phyloP scores from a whole-genome alignment of 2,113 vertebrate species.

The Tyto alba region DNA sequence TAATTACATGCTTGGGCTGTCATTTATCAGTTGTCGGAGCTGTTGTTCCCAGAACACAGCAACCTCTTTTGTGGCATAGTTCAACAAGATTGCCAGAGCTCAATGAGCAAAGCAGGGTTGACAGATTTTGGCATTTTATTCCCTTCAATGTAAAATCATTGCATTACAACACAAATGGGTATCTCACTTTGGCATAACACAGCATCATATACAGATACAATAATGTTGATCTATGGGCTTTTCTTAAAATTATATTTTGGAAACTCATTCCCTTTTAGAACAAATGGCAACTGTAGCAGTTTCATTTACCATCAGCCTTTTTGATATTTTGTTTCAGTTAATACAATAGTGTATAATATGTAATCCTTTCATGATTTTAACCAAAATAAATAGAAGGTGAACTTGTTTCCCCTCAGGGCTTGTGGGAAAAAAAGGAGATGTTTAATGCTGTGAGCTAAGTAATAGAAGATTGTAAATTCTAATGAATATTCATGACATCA shows the following conservation, averaged over 20 bases:
- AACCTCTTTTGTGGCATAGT: background rate
- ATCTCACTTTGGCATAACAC: background rate
- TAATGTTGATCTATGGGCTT: background rate
- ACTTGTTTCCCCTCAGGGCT: background rate
- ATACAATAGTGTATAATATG: background rate
- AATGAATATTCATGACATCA: slow-evolving; percentile 16
- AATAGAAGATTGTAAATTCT: background rate
- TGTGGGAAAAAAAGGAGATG: background rate
- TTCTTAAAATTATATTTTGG: background rate
- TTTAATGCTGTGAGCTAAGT: background rate
- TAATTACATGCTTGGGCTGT: background rate
- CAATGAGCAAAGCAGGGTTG: background rate
- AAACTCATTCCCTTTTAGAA: background rate
- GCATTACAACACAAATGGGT: background rate
- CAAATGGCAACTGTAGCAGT: background rate
- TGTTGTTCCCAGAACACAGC: background rate
- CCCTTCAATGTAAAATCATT: background rate
- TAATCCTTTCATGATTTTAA: background rate
- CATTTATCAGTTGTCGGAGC: background rate
- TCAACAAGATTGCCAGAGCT: background rate
- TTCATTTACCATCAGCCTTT: background rate
- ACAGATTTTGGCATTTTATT: background rate
- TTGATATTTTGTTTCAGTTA: background rate
- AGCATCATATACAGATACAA: background rate
- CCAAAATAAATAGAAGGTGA: background rate